Percentiles rank a stretch among this genome's conserved stretches.
phyloP scores from a whole-genome alignment of 2,888 invertebrate species.

The Schizaphis graminum region DNA sequence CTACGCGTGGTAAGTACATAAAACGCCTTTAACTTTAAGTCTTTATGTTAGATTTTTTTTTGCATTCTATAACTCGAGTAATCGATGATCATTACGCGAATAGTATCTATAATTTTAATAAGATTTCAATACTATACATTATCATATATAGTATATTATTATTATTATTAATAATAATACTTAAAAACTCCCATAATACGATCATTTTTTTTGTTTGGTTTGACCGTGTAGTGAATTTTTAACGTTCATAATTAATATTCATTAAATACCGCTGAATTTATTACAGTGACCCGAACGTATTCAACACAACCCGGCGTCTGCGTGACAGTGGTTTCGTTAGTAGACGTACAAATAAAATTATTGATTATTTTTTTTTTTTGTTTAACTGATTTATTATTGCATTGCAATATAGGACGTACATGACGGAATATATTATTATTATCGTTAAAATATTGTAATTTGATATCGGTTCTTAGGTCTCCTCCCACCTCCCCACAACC shows the following conservation, averaged over 20 bases:
- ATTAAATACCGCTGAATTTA: neutral
- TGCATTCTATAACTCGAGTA: neutral
- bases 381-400: neutral
- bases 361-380: neutral
- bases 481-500: neutral
- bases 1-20: neutral
- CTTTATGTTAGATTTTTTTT: neutral
- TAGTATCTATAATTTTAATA: neutral
- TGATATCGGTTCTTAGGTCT: neutral
- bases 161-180: neutral
- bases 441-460: neutral
- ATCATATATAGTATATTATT: neutral
- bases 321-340: neutral
- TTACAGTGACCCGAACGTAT: neutral
- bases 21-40: neutral
- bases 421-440: neutral
- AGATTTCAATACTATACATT: neutral
- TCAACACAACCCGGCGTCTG: neutral
- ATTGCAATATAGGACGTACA: neutral
- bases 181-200: neutral
- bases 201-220: neutral
- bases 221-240: neutral
- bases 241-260: conserved; percentile 23
- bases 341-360: neutral
- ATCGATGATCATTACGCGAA: neutral